These are phyloP conservation scores for Sebastes hubbsi DNA, from an alignment of 2,797 vertebrate genomes.

Conservation along the genomic window DNA sequence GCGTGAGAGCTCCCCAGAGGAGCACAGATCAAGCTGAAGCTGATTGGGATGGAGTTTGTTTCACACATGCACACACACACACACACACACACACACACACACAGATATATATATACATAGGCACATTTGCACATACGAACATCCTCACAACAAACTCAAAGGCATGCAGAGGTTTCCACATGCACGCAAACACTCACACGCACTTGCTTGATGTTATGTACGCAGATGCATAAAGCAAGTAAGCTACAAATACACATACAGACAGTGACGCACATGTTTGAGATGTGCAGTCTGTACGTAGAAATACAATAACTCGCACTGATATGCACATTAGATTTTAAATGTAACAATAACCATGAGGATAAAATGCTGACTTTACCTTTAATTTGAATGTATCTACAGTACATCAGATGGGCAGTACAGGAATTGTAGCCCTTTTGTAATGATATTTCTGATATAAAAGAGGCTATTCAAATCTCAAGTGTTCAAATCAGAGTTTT, in stretches of 20 bases:
- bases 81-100: too few species aligned
- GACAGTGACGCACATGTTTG: not conserved
- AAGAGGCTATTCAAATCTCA: too few species aligned
- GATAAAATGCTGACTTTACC: not conserved
- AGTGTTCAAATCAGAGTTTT: too few species aligned
- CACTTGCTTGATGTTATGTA: not conserved
- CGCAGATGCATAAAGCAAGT: not conserved
- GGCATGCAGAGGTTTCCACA: not conserved
- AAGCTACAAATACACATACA: not conserved
- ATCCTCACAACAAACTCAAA: not conserved
- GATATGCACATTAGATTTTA: not conserved
- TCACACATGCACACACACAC: not conserved
- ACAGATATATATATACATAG: not conserved
- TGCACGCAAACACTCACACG: not conserved
- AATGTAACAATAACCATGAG: not conserved
- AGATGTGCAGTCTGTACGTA: not conserved
- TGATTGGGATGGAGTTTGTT: constrained; percentile 40
- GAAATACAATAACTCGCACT: not conserved
- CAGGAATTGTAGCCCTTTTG: too few species aligned
- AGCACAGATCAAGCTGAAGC: constrained; percentile 51
- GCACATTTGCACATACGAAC: not conserved
- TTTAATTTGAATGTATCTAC: not conserved
- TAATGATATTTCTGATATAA: too few species aligned
- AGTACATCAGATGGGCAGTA: too few species aligned
- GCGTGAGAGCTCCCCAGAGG: constrained; percentile 44